These are phyloP conservation scores for Ameiurus melas DNA, from an alignment of 2,113 vertebrate genomes.

Conservation along the genomic window DNA sequence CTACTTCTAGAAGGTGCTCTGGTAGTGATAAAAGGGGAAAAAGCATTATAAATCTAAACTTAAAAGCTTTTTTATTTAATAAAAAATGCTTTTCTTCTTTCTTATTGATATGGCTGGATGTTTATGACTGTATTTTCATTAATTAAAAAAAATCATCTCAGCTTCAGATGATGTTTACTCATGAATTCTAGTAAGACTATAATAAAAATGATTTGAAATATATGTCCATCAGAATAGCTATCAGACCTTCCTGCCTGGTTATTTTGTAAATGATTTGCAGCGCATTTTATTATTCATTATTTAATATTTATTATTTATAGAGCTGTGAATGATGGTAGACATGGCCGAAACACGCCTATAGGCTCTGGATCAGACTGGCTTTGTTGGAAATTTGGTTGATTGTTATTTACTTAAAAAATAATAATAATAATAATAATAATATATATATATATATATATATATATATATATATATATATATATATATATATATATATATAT, in stretches of 20 bases:
- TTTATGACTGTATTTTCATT: background rate
- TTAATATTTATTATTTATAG: background rate
- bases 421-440: too few relatives aligned
- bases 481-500: too few relatives aligned
- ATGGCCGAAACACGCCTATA: slow-evolving; percentile 42
- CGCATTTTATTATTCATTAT: background rate
- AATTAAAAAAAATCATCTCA: background rate
- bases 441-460: too few relatives aligned
- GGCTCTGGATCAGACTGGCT: slow-evolving; percentile 53
- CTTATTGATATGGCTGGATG: background rate
- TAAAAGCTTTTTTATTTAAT: background rate
- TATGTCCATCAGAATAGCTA: background rate
- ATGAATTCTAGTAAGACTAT: background rate
- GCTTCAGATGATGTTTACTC: background rate
- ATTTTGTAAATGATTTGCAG: background rate
- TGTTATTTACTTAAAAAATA: background rate
- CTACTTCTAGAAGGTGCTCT: slow-evolving; percentile 12
- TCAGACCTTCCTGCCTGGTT: background rate
- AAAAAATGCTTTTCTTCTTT: background rate
- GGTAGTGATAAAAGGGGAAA: background rate
- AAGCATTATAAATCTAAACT: background rate
- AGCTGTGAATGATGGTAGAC: background rate
- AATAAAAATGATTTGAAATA: background rate
- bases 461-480: too few relatives aligned
- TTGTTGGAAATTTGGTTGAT: slow-evolving; percentile 26